Evolutionary conservation across 2,797 vertebrate species (phyloP), one percentile per base, ranked within the genome.

Genomic region (Mormyrus proboscirostris): DNA sequence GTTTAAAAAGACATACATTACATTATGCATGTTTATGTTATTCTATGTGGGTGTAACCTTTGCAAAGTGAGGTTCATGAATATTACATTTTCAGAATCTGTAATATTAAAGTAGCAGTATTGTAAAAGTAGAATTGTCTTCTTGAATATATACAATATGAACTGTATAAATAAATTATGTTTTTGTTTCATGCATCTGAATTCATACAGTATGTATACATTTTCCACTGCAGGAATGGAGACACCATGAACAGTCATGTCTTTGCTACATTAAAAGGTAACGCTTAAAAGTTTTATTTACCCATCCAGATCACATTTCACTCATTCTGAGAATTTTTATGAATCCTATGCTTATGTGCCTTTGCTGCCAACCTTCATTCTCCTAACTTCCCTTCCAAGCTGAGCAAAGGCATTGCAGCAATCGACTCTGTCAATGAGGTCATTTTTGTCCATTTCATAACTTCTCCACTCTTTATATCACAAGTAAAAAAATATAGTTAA

Each of bases 81-180:
- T 41, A 25, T 10, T 6, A 41, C 29, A 44, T 62, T 89, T 89
- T 14, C 53, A 25, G 10, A 89, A 83, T 76, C 65, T 33, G 29
- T 69, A 69, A 69, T 12, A 33, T 69, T 69, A 69, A 69, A 69
- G 65, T 69, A 33, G 12, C 25, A 76, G 47, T 79, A 53, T 53
- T 29, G 49, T 25, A 33, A 47, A 51, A 84, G 83, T 50, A 44
- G 25, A 51, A 89, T 84, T n/a, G 82, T 44, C 76, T 16, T 44
- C 41, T 57, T 59, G 3, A n/a, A 89, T 49, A 59, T 89, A 83
- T 82, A 89, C 38, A 83, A 83, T 50, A 88, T 50, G 73, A 50
- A 49, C 65, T 49, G 59, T 33, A 69, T 69, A 25, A 88, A 79
- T 44, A 79, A 69, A 69, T 14, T 8, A 25, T 29, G 49, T 5